Evolutionary conservation across 2,113 vertebrate genomes (phyloP).

Genomic region (Tiliqua scincoides): DNA sequence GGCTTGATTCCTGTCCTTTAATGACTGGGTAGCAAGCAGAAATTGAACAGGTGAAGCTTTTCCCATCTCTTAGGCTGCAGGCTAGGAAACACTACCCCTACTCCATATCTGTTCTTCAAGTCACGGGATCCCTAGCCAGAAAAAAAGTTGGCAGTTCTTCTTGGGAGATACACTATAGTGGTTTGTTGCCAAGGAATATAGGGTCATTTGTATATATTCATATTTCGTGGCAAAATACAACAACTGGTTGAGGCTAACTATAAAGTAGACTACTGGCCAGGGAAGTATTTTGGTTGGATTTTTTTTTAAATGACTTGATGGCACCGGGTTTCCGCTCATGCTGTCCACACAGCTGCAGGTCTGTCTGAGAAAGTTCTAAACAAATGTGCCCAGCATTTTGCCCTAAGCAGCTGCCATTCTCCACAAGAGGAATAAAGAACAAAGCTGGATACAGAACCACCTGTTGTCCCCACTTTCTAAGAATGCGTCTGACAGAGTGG

Average conservation of each 20-base stretch:
- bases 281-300: constrained; percentile 5
- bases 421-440: constrained; percentile 19
- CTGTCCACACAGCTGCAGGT: constrained; percentile 31
- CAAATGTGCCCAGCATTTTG: constrained; percentile 53
- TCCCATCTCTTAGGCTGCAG: background rate
- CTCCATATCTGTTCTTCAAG: background rate
- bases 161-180: background rate
- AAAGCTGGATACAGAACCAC: constrained; percentile 22
- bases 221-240: background rate
- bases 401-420: constrained; percentile 54
- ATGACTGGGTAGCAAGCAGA: background rate
- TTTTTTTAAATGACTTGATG: constrained; percentile 22
- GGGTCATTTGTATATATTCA: too few relatives aligned
- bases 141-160: background rate
- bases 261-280: background rate
- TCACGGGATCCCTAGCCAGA: background rate
- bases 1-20: background rate
- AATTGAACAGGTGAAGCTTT: background rate
- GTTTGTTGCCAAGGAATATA: background rate
- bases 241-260: background rate
- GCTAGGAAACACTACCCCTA: too few relatives aligned
- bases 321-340: constrained; percentile 20
- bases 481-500: background rate
- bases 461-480: constrained; percentile 48
- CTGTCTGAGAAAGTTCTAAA: background rate